phyloP scores from a whole-genome alignment of 2,113 vertebrate species.

The Manacus vitellinus region DNA sequence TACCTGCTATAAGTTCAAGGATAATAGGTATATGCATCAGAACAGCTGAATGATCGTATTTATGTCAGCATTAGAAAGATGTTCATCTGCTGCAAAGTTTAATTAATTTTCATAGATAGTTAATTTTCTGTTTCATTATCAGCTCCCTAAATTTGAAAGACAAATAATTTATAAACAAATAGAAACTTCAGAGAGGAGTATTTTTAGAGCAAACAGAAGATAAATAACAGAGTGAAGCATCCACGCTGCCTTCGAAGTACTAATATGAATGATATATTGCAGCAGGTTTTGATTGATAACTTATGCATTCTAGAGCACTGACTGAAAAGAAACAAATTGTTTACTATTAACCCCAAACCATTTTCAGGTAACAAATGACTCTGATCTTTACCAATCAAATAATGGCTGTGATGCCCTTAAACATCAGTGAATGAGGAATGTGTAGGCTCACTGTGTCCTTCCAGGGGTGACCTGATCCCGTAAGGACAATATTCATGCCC shows the following conservation, averaged over 20 bases:
- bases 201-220: constrained; percentile 71
- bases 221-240: constrained; percentile 52
- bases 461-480: constrained; percentile 50
- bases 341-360: constrained; percentile 67
- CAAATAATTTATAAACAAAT: constrained; percentile 76
- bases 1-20: constrained; percentile 60
- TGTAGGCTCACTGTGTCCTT: neutral
- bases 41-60: constrained; percentile 21
- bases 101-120: constrained; percentile 73
- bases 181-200: constrained; percentile 63
- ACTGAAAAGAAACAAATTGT: constrained; percentile 75
- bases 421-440: constrained; percentile 54
- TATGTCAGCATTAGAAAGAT: constrained; percentile 41
- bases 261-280: constrained; percentile 62
- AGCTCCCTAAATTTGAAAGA: constrained; percentile 69
- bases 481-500: constrained; percentile 36
- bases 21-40: constrained; percentile 58
- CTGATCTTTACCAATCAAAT: constrained; percentile 70
- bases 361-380: constrained; percentile 69
- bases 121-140: constrained; percentile 71
- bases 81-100: constrained; percentile 53
- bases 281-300: constrained; percentile 67
- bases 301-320: constrained; percentile 35
- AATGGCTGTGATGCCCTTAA: constrained; percentile 64
- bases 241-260: constrained; percentile 23